A percentile compares a stretch with the other conserved stretches of the same genome.
Conservation (phyloP, 2,888 invertebrate genomes). For the Papilio gigon region DNA sequence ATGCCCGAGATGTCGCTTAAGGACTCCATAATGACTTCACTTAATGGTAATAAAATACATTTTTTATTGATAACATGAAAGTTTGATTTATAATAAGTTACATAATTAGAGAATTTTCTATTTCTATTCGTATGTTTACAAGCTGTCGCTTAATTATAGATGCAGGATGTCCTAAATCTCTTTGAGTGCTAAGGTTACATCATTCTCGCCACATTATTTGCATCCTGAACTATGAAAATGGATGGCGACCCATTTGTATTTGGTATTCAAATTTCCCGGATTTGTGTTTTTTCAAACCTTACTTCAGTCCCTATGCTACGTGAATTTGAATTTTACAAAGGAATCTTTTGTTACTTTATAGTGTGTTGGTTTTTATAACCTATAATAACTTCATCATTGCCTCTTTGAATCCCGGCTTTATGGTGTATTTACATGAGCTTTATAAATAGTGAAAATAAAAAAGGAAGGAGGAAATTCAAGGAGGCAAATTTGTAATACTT, state of each 20-base stretch:
- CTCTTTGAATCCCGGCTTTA: background rate
- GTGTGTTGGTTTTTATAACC: slow-evolving; percentile 8
- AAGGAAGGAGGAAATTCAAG: background rate
- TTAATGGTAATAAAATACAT: slow-evolving; percentile 62
- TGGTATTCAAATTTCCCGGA: slow-evolving; percentile 46
- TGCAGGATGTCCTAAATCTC: slow-evolving; percentile 61
- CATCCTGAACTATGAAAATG: slow-evolving; percentile 45
- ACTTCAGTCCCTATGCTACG: background rate
- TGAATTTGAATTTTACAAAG: background rate
- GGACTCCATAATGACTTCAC: slow-evolving; percentile 69
- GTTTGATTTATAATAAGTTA: slow-evolving; percentile 57
- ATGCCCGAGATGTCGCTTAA: slow-evolving; percentile 73
- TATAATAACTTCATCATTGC: background rate
- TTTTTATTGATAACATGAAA: slow-evolving; percentile 33
- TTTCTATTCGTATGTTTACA: slow-evolving; percentile 65
- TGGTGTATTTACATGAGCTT: background rate
- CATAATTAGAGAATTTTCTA: slow-evolving; percentile 72
- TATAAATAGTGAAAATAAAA: background rate
- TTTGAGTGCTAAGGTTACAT: slow-evolving; percentile 55
- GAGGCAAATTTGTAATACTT: background rate
- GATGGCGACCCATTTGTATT: slow-evolving; percentile 49
- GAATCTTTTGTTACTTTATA: background rate
- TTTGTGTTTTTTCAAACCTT: slow-evolving; percentile 25
- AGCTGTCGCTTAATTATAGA: slow-evolving; percentile 78
- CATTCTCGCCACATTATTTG: slow-evolving; percentile 49